Base-by-base conservation (phyloP, 1,140 invertebrate genomes). In the Drosophila nigrodunni region DNA sequence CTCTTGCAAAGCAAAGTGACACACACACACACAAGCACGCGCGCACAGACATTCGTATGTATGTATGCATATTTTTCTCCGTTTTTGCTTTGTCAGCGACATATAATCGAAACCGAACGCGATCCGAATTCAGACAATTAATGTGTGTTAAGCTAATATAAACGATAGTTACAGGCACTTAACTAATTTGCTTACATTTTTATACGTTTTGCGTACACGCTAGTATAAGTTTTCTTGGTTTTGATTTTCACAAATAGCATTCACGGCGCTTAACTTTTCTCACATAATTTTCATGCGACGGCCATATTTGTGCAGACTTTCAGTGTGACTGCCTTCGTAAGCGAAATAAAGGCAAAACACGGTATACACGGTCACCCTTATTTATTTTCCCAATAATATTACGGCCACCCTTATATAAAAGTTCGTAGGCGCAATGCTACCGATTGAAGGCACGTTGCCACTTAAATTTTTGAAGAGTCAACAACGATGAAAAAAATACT, bases 141-240 rank as follows among this genome's bases (percentile, higher is more conserved):
- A 64, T 50, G 58, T 67, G 25, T 64, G 18, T 78, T 50, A 61
- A 58, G 54, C 69, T 79, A 78, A 71, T 88, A 61, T 77, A 70
- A 89, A 80, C 83, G 85, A 52, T 72, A 82, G 46, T 69, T 70
- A 74, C 74, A 88, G 67, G 65, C 83, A 88, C 83, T 88, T 75
- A 55, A 89, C 77, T 88, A 89, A 74, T 64, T 88, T 89, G 83
- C 83, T 88, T 88, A 88, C 83, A 83, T 88, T 88, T 83, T 61
- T 54, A 76, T 65, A 83, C 80, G 80, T 80, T 78, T 80, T 80
- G 68, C 69, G 72, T 74, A 60, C 77, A 87, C 83, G 77, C 83
- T 89, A 72, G 44, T 75, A 76, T 76, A 69, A 47, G 66, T 74
- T 79, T 69, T 43, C 44, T 61, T 44, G 55, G 21, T 41, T 60